Percentiles rank a stretch among this genome's conserved stretches.
These are phyloP conservation scores for Scaptomyza cyrtandrae DNA, from an alignment of 2,888 invertebrate species.

Conservation along the genomic window DNA sequence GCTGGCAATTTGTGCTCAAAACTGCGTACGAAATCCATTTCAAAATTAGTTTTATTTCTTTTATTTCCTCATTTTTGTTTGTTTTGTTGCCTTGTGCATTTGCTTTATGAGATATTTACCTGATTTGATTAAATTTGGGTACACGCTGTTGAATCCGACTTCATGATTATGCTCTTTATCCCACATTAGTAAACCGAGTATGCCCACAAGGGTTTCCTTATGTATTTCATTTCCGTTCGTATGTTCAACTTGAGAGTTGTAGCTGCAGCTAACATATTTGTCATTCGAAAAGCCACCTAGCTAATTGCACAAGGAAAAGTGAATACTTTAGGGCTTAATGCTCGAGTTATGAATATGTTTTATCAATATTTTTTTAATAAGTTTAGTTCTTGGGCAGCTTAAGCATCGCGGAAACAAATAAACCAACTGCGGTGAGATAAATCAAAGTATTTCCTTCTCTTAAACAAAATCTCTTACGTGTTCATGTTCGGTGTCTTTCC, in stretches of 20 bases:
- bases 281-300: no score
- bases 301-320: no score
- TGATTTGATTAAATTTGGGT: constrained; percentile 82
- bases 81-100: constrained; percentile 20
- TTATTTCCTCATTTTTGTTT: constrained; percentile 26
- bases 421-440: no score
- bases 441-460: no score
- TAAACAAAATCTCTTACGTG: no score
- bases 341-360: no score
- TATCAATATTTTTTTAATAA: no score
- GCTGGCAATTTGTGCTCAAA: constrained; percentile 76
- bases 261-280: not conserved
- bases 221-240: not conserved
- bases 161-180: constrained; percentile 26
- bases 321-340: no score
- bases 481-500: no score
- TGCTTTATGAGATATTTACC: constrained; percentile 83
- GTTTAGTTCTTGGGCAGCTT: no score
- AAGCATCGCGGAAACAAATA: no score
- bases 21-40: constrained; percentile 80
- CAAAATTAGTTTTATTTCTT: constrained; percentile 73
- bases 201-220: not conserved
- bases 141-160: constrained; percentile 37
- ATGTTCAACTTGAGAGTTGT: not conserved
- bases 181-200: constrained; percentile 27